phyloP scores from a whole-genome alignment of 2,113 vertebrate genomes.

The Hippotragus niger region DNA sequence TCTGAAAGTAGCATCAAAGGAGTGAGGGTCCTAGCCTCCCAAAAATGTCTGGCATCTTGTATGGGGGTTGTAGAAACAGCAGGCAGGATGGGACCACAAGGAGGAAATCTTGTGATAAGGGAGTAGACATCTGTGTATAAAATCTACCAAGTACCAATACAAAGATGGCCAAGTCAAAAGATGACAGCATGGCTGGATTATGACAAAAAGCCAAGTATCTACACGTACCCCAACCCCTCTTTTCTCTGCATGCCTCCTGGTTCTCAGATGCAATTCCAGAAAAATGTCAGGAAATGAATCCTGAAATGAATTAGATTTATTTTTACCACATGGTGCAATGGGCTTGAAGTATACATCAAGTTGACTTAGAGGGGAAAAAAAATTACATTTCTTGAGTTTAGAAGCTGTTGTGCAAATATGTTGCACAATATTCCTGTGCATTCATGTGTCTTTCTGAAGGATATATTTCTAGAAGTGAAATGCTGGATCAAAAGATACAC shows the following conservation, averaged over 20 bases:
- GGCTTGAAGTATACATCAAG: constrained; percentile 36
- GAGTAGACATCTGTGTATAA: not conserved
- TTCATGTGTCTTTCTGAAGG: not conserved
- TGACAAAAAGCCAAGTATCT: not conserved
- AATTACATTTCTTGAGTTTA: not conserved
- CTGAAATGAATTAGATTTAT: constrained; percentile 33
- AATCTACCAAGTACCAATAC: not conserved
- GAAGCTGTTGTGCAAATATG: not conserved
- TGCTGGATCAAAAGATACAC: not conserved
- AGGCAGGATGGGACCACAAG: not conserved
- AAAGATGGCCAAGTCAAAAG: not conserved
- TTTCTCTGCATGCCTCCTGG: not conserved
- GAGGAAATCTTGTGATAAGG: not conserved
- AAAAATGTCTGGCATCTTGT: not conserved
- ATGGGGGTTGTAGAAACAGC: not conserved
- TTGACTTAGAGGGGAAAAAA: not conserved
- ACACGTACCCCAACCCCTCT: not conserved
- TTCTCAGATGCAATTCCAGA: not conserved
- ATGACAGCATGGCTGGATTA: not conserved
- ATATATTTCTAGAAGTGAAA: constrained; percentile 16
- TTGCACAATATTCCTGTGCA: not conserved
- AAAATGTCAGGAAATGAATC: not conserved
- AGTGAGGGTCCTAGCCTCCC: not conserved
- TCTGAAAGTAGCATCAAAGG: not conserved
- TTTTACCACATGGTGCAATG: constrained; percentile 4